phyloP scores from a whole-genome alignment of 2,113 vertebrate genomes.

The Columbina picui region DNA sequence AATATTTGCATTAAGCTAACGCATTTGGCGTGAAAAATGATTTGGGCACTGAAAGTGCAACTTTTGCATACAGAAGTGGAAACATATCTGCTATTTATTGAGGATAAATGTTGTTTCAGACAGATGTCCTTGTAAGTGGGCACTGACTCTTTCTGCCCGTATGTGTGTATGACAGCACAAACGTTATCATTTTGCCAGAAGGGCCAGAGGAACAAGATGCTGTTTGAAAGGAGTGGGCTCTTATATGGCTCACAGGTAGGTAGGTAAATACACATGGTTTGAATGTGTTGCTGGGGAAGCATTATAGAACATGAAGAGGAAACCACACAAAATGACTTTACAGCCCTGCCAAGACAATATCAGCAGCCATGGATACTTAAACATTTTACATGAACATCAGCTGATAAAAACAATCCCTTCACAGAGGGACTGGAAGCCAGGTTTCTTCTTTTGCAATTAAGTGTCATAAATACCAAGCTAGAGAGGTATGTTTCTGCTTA shows the following conservation, averaged over 20 bases:
- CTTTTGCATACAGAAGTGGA: not conserved
- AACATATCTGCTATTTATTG: not conserved
- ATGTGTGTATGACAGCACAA: not conserved
- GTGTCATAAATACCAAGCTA: not conserved
- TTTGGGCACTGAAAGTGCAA: not conserved
- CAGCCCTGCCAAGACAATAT: not conserved
- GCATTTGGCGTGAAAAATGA: not conserved
- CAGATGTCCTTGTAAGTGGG: not conserved
- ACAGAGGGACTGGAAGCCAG: not conserved
- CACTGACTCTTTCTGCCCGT: not conserved
- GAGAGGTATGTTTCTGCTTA: not conserved
- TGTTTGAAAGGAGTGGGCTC: not conserved
- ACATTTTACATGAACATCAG: not conserved
- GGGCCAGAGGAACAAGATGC: not conserved
- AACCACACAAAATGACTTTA: not conserved
- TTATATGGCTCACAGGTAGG: not conserved
- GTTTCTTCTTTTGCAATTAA: not conserved
- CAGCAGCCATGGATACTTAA: not conserved
- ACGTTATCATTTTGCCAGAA: not conserved
- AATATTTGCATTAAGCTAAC: not conserved
- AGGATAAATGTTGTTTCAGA: not conserved
- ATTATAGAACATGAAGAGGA: not conserved
- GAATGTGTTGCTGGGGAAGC: not conserved
- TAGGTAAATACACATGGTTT: not conserved
- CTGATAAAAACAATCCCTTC: not conserved